Base-by-base conservation (phyloP, 2,888 invertebrate genomes). In the Petrophora chlorosata region DNA sequence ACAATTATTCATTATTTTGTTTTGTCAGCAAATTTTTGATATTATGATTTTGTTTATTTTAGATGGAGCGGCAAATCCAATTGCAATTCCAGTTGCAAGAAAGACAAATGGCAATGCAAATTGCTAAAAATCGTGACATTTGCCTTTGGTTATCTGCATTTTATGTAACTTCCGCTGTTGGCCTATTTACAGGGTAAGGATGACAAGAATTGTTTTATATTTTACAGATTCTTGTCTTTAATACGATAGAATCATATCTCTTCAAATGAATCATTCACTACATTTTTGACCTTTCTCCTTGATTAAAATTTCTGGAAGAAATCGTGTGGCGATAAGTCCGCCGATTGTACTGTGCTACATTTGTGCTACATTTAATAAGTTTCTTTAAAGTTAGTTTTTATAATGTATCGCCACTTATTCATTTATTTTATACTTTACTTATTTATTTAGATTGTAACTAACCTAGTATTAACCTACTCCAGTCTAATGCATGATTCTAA, bases 21-120 rank as follows among this genome's bases (percentile, higher is more conserved):
- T n/a, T 1, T n/a, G 17, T 14, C 16, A 19, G 3, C 22, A 12
- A 14, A 25, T 3, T 0, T 9, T 4, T 5, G n/a, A 26, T 9
- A 10, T 2, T 7, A 17, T 10, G 8, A 15, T 4, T 8, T 14
- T 14, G 10, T 17, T 4, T 41, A 33, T 34, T 42, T 8, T 60
- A 94, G 95, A 92, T 95, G 90, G 95, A 95, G 71, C 90, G 95
- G 50, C 95, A 96, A 85, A 93, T 96, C 58, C 95, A 95, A 72
- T 92, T 96, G 91, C 94, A 94, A 76, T 94, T 94, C 79, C 94
- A 95, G 80, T 93, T 96, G 87, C 92, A 95, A 69, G 94, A 95
- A 74, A 87, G 95, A 51, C 91, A 93, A 82, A 90, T 93, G 79
- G 95, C 96, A 0, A 82, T 94, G 82, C 91, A 94, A 76, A 91